These are phyloP conservation scores for Hermaeophaga mercurialis DNA, from an alignment of 2,888 invertebrate genomes.

Conservation along the genomic window DNA sequence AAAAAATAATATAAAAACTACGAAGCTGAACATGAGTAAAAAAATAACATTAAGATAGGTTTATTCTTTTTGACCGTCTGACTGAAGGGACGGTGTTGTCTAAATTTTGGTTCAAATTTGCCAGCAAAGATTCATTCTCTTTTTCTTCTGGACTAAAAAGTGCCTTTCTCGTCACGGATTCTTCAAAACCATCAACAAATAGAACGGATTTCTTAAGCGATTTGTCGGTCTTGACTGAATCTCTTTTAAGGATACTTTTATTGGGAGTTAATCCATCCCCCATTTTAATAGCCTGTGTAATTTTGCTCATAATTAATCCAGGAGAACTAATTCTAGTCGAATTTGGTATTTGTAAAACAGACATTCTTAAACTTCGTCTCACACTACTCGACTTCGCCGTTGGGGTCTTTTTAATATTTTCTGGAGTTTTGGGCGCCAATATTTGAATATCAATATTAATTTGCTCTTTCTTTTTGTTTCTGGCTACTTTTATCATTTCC, in stretches of 20 bases:
- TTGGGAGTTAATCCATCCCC: slow-evolving; percentile 42
- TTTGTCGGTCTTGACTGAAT: slow-evolving; percentile 36
- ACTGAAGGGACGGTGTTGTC: background rate
- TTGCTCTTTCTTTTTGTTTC: slow-evolving; percentile 36
- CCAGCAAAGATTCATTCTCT: slow-evolving; percentile 20
- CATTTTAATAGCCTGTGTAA: slow-evolving; percentile 42
- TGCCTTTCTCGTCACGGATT: background rate
- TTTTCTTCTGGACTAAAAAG: slow-evolving; percentile 20
- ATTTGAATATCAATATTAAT: slow-evolving; percentile 5
- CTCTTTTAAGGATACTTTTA: slow-evolving; percentile 45
- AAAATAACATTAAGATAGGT: too few species aligned
- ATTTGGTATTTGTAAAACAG: slow-evolving; percentile 15
- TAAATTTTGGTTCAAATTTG: background rate
- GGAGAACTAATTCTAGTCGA: slow-evolving; percentile 38
- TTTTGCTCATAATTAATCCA: slow-evolving; percentile 46
- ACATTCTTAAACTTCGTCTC: slow-evolving; percentile 31
- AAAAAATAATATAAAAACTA: too few species aligned
- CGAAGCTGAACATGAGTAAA: too few species aligned
- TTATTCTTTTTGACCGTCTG: background rate
- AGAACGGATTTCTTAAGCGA: slow-evolving; percentile 39
- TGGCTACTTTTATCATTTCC: slow-evolving; percentile 47
- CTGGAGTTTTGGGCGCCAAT: slow-evolving; percentile 9
- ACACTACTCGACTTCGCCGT: background rate
- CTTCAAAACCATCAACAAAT: slow-evolving; percentile 38
- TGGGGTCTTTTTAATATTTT: background rate